These are phyloP conservation scores for Ophthalmolycus amberensis DNA, from an alignment of 2,113 vertebrate genomes.

Conservation along the genomic window DNA sequence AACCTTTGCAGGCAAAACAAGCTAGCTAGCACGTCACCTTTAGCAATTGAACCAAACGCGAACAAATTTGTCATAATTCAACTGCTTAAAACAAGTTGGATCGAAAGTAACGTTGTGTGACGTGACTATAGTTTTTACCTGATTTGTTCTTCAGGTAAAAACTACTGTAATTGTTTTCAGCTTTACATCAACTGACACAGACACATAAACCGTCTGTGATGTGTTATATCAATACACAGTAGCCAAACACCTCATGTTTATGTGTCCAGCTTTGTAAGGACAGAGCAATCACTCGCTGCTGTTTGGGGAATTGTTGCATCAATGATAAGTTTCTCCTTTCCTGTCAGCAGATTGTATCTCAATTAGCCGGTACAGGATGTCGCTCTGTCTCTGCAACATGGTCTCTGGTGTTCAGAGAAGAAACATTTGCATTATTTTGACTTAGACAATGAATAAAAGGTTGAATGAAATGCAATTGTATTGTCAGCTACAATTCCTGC, in stretches of 20 bases:
- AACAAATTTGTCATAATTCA: too few relatives aligned
- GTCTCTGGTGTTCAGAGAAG: slow-evolving; percentile 5
- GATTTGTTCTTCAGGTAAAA: not conserved
- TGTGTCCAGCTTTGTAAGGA: not conserved
- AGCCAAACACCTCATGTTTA: not conserved
- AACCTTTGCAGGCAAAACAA: too few relatives aligned
- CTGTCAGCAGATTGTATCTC: slow-evolving; percentile 10
- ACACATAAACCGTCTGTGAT: too few relatives aligned
- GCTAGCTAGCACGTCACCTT: too few relatives aligned
- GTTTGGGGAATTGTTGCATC: not conserved
- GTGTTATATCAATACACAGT: not conserved
- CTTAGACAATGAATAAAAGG: not conserved
- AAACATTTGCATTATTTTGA: not conserved
- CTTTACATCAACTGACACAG: not conserved
- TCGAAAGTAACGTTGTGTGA: not conserved
- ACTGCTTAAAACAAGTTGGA: not conserved
- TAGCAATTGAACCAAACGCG: too few relatives aligned
- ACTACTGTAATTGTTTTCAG: not conserved
- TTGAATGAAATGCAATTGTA: not conserved
- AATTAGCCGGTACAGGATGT: slow-evolving; percentile 9
- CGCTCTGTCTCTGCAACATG: not conserved
- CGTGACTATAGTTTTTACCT: not conserved
- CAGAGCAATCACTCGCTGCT: not conserved
- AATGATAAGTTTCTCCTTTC: not conserved
- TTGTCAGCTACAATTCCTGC: not conserved